Base-by-base conservation (phyloP, 64 coral and sea anemone genomes). In the Acropora tenuis region DNA sequence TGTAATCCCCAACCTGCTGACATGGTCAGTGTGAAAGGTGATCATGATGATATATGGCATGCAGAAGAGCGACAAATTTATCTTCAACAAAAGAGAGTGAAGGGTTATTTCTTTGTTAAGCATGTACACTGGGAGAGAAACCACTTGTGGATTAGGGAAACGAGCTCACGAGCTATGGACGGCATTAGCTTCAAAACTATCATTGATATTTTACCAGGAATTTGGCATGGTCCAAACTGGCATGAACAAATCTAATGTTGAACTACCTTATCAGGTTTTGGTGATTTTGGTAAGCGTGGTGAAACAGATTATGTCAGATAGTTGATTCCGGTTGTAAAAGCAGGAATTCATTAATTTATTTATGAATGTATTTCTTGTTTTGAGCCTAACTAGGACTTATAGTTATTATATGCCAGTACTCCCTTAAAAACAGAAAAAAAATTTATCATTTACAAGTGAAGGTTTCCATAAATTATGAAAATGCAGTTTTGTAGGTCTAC, bases 201-300 rank as follows among this genome's bases (percentile, higher is more conserved):
- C 20, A 80, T 60, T 11, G 78, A 80, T 41, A 41, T 60, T 80
- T 80, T 58, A 8, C 50, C 49, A 30, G 19, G 78, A 19, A 80
- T 41, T 41, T 80, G 78, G 78, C 78, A 30, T 80, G 78, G 78
- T 80, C 78, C 78, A 80, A 60, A 80, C 50, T 80, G 78, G 78
- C 50, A 80, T 18, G 78, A 80, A 80, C 78, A 80, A 58, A 13
- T 2, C 60, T 63, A 63, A 63, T 13, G 16, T 50, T 50, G 6
- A 78, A 78, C 43, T 78, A 15, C 12, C n/a, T 78, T n/a, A 50
- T 78, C 47, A 63, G 2, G 16, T 17, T 63, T 63, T 63, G 60
- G 60, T 5, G 11, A 13, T 8, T 13, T 13, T 13, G 60, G 60
- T 13, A 8, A 13, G 60, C 11, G 11, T 63, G 60, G 60, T 63